Conservation (phyloP, 2,797 vertebrate genomes). For the Pipistrellus pipistrellus region DNA sequence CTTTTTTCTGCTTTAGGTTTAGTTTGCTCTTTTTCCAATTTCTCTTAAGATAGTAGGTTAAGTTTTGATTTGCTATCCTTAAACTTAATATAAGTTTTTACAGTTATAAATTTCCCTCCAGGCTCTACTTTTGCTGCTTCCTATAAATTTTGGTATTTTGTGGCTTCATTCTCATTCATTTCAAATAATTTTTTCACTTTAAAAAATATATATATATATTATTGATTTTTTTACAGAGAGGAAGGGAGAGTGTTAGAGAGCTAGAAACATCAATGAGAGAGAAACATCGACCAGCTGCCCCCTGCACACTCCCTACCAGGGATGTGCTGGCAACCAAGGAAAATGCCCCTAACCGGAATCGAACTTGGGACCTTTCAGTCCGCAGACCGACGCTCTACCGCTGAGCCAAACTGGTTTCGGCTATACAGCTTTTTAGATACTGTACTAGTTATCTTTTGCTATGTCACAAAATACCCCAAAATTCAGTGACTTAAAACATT, state of each 20-base stretch:
- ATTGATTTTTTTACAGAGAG: no score
- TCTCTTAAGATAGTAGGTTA: constrained; percentile 1
- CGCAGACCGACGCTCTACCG: no score
- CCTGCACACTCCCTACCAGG: no score
- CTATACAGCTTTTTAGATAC: neutral
- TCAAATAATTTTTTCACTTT: constrained; percentile 14
- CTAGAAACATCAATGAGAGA: no score
- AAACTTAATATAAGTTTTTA: constrained; percentile 3
- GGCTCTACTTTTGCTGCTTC: neutral
- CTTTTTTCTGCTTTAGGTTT: constrained; percentile 25
- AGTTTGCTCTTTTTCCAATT: neutral
- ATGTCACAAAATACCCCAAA: neutral
- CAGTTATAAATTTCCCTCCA: neutral
- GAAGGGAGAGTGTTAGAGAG: no score
- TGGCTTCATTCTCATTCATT: neutral
- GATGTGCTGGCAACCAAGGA: no score
- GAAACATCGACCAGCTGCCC: no score
- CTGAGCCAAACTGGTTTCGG: no score
- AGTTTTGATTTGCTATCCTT: constrained; percentile 3
- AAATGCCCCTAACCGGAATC: no score
- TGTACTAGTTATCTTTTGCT: neutral
- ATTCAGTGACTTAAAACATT: constrained; percentile 3
- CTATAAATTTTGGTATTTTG: neutral
- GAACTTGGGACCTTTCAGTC: no score
- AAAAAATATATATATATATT: no score